Percentiles rank a stretch among this genome's conserved stretches.
Evolutionary conservation across 2,797 vertebrate species (phyloP).

Genomic region (Argyrosomus regius): DNA sequence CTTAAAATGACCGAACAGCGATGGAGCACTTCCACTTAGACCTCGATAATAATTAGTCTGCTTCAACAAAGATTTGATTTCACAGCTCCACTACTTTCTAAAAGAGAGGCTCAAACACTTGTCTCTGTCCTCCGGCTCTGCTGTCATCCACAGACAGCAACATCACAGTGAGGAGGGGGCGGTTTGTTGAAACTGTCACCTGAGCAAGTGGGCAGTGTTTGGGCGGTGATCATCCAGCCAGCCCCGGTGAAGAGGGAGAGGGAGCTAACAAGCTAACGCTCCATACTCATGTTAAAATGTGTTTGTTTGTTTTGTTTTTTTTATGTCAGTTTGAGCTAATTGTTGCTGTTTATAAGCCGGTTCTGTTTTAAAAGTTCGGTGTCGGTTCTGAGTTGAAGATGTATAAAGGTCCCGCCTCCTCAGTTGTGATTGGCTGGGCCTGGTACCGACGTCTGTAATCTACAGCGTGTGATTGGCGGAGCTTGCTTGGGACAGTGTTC

Average conservation of each 20-base stretch:
- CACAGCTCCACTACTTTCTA: constrained; percentile 25
- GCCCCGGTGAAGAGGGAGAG: constrained; percentile 4
- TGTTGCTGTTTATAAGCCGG: not conserved
- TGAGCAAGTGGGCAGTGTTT: constrained; percentile 65
- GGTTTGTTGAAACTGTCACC: constrained; percentile 66
- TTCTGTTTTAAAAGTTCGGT: not conserved
- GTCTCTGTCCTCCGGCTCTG: constrained; percentile 49
- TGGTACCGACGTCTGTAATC: not conserved
- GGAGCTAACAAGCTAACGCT: not conserved
- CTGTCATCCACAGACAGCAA: constrained; percentile 72
- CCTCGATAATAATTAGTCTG: not conserved
- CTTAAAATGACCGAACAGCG: constrained; percentile 35
- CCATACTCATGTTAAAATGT: not conserved
- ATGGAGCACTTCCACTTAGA: not conserved
- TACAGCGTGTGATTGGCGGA: constrained; percentile 52
- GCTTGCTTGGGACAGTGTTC: constrained; percentile 8
- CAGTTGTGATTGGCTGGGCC: constrained; percentile 50
- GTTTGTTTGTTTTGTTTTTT: not conserved
- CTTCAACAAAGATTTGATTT: not conserved
- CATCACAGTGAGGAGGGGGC: constrained; percentile 64
- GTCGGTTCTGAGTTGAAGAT: not conserved
- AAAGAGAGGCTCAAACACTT: constrained; percentile 29
- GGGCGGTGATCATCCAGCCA: constrained; percentile 49
- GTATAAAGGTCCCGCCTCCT: constrained; percentile 43
- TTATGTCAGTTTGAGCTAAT: not conserved